Conservation (phyloP, 2,113 vertebrate species). For the Dromas ardeola region DNA sequence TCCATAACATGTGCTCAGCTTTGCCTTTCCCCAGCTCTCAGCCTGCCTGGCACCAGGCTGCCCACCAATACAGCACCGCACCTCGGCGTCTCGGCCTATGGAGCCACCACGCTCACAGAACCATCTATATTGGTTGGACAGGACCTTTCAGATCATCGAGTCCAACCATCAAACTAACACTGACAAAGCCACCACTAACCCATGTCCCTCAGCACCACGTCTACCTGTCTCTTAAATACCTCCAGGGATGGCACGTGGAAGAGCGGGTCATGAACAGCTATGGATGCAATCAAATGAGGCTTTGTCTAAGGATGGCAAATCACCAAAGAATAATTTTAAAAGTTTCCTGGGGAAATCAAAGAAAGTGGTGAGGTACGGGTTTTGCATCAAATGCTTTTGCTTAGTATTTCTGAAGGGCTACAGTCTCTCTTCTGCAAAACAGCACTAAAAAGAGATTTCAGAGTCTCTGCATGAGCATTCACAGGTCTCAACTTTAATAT, state of each 20-base stretch:
- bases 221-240: background rate
- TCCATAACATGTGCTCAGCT: background rate
- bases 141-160: background rate
- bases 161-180: background rate
- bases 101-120: accelerated
- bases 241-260: accelerated
- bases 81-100: accelerated
- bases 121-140: background rate
- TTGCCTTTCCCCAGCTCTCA: background rate
- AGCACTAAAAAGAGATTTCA: background rate
- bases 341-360: background rate
- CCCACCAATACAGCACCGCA: accelerated
- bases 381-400: background rate
- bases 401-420: background rate
- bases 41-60: background rate
- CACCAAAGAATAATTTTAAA: background rate
- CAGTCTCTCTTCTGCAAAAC: background rate
- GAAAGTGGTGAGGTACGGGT: background rate
- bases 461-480: background rate
- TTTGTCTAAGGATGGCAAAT: background rate
- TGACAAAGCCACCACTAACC: background rate
- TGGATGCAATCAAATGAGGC: accelerated
- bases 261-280: accelerated
- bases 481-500: background rate
- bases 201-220: background rate